A percentile compares a stretch with the other conserved stretches of the same genome.
Conservation (phyloP, 2,888 invertebrate species). For the Chrysomela aeneicollis region DNA sequence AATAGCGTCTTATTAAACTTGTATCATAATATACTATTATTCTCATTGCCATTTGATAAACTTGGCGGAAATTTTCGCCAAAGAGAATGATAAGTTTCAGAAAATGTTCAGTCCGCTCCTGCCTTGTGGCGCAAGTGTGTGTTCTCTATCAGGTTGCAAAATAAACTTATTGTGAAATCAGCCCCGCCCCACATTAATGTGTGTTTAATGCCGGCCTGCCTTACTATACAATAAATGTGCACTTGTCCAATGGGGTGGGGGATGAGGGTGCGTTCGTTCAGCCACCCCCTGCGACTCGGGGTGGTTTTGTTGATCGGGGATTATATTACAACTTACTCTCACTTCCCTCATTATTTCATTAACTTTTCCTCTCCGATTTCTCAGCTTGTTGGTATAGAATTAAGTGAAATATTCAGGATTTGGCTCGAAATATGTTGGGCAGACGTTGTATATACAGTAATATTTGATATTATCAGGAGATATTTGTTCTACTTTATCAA, state of each 20-base stretch:
- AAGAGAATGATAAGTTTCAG: too few species aligned
- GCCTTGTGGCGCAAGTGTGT: conserved; percentile 46
- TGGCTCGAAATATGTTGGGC: not conserved
- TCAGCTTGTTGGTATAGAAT: not conserved
- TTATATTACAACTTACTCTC: conserved; percentile 46
- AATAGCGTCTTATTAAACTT: too few species aligned
- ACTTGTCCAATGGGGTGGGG: conserved; percentile 50
- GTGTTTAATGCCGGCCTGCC: conserved; percentile 54
- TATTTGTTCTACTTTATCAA: too few species aligned
- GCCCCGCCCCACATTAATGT: conserved; percentile 59
- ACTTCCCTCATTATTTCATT: conserved; percentile 33
- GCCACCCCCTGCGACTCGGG: conserved; percentile 19
- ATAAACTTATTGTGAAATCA: conserved; percentile 52
- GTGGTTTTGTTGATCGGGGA: conserved; percentile 40
- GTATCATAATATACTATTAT: too few species aligned
- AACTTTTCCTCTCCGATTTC: conserved; percentile 1
- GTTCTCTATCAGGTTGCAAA: conserved; percentile 56
- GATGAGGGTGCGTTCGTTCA: conserved; percentile 49
- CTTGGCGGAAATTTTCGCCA: too few species aligned
- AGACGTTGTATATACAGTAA: too few species aligned
- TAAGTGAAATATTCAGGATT: not conserved
- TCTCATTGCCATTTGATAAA: too few species aligned
- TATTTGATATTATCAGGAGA: too few species aligned
- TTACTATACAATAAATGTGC: conserved; percentile 42
- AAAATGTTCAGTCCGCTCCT: conserved; percentile 28